These are phyloP conservation scores for Brachyrhaphis roseni DNA, from an alignment of 2,797 vertebrate genomes.

Conservation along the genomic window DNA sequence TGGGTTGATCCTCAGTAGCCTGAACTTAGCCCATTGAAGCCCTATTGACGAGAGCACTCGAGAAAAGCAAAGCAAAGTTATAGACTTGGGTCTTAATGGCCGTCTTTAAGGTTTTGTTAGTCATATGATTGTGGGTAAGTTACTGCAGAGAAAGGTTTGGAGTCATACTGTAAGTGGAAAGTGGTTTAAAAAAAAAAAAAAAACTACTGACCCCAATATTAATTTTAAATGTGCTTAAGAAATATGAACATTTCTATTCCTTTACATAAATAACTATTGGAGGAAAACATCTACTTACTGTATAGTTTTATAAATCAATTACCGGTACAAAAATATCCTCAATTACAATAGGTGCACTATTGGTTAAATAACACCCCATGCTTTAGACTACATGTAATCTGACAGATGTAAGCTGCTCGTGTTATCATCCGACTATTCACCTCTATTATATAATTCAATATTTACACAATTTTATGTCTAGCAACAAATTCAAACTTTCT, in stretches of 20 bases:
- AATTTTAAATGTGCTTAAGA: constrained; percentile 12
- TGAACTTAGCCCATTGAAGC: constrained; percentile 8
- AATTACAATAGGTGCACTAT: background rate
- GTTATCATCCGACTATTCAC: background rate
- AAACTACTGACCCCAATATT: background rate
- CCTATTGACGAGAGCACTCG: constrained; percentile 13
- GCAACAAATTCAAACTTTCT: background rate
- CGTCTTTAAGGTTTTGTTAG: constrained; percentile 27
- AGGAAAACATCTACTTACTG: background rate
- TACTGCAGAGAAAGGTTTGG: constrained; percentile 30
- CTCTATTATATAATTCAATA: background rate
- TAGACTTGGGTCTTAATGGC: constrained; percentile 17
- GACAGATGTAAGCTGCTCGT: background rate
- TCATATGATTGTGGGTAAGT: constrained; percentile 29
- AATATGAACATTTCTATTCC: background rate
- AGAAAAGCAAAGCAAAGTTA: constrained; percentile 17
- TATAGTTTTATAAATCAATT: background rate
- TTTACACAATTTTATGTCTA: background rate
- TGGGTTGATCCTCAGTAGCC: constrained; percentile 12
- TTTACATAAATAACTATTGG: background rate
- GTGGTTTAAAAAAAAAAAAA: constrained; percentile 14
- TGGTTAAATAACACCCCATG: background rate
- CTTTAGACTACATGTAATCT: background rate
- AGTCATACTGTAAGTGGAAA: constrained; percentile 11
- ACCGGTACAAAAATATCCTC: background rate